Conservation (phyloP, 2,113 vertebrate genomes). For the Muscicapa adusta region DNA sequence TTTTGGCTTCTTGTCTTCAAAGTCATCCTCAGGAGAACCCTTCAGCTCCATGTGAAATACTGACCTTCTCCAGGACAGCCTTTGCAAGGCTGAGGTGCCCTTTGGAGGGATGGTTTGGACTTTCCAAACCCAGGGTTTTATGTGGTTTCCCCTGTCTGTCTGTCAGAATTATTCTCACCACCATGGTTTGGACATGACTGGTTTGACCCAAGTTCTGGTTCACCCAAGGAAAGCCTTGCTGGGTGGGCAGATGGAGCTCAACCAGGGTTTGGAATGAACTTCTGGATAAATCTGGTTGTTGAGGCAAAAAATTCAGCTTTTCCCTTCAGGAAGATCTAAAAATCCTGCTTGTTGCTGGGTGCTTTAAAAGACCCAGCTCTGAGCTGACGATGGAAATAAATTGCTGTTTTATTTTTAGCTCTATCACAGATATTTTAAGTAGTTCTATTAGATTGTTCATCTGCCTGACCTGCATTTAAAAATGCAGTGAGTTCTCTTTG, state of each 20-base stretch:
- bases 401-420: slow-evolving; percentile 16
- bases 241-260: neutral
- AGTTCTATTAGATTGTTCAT: neutral
- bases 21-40: neutral
- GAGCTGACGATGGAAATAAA: neutral
- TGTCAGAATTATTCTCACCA: neutral
- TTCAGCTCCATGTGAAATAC: accelerated
- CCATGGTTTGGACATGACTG: accelerated
- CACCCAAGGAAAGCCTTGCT: neutral
- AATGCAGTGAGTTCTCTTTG: neutral
- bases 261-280: neutral
- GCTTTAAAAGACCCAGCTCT: neutral
- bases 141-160: accelerated
- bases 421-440: neutral
- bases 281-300: neutral
- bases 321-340: neutral
- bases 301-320: neutral
- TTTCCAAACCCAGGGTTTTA: neutral
- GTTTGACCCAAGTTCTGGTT: neutral
- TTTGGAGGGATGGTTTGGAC: neutral
- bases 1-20: neutral
- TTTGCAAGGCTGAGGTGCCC: neutral
- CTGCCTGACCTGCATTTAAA: neutral
- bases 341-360: accelerated
- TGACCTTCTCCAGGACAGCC: neutral